A percentile compares a stretch with the other conserved stretches of the same genome.
phyloP scores from a whole-genome alignment of 1,140 invertebrate species.

The Planococcus citri region DNA sequence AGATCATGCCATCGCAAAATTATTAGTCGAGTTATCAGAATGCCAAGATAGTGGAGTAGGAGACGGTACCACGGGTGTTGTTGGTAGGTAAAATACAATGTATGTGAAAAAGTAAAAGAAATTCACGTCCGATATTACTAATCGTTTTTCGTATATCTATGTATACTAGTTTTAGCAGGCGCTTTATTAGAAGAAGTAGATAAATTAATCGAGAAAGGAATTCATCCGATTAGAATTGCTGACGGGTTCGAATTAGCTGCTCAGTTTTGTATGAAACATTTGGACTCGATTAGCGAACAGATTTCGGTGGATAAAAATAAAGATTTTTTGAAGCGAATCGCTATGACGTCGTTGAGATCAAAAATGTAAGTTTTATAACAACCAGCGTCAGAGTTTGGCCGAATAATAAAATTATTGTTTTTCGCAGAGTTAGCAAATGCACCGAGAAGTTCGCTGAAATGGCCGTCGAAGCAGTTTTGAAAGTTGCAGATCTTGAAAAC shows the following conservation, averaged over 20 bases:
- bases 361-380: slow-evolving; percentile 62
- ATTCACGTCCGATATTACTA: background rate
- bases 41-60: background rate
- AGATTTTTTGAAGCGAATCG: slow-evolving; percentile 84
- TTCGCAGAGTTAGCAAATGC: slow-evolving; percentile 59
- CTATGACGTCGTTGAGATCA: slow-evolving; percentile 96
- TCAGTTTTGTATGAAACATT: slow-evolving; percentile 69
- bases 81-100: background rate
- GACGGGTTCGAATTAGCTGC: slow-evolving; percentile 98
- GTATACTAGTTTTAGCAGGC: slow-evolving; percentile 59
- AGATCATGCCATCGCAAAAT: background rate
- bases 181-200: slow-evolving; percentile 93
- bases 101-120: background rate
- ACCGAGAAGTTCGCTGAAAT: slow-evolving; percentile 97
- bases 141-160: no score
- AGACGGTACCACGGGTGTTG: background rate
- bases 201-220: slow-evolving; percentile 82
- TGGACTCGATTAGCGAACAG: slow-evolving; percentile 77
- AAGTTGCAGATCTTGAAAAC: slow-evolving; percentile 85
- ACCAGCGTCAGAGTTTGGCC: background rate
- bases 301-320: slow-evolving; percentile 77
- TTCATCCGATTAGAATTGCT: slow-evolving; percentile 97
- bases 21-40: slow-evolving; percentile 7
- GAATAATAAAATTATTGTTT: slow-evolving; percentile 20
- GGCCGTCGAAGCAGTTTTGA: slow-evolving; percentile 89